Evolutionary conservation across 2,797 vertebrate species (phyloP), one percentile per base, ranked within the genome.

Genomic region (Eulemur albifrons): DNA sequence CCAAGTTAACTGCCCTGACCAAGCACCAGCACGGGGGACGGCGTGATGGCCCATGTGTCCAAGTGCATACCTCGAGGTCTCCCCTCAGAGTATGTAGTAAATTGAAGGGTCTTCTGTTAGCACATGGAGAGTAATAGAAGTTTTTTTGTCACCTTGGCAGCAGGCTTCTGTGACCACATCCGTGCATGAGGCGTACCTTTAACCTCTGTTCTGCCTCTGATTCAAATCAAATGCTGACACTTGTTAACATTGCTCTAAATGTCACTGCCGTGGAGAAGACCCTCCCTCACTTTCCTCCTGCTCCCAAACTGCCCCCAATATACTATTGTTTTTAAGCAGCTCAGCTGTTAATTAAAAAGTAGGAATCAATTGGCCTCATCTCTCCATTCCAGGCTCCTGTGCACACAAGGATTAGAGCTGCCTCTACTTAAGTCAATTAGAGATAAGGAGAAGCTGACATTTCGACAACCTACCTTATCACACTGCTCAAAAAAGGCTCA

Each of bases 361-460:
- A 96, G 98, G 96, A 98, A 98, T 98, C 98, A 98, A 98, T 98
- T 98, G 98, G 96, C 98, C 98, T 98, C 98, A 98, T 98, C 98
- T 98, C 97, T 96, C 97, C 97, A 97, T 98, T 96, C 98, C 98
- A 97, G 98, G 98, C 98, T 98, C 96, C 98, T 98, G 98, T 97
- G 98, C 98, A 98, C 98, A 98, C 98, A 97, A 93, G 98, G 98
- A 98, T 99, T 98, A 99, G 98, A 98, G 98, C 40, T 91, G 94
- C 98, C 97, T 97, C 98, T 98, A 98, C 98, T 98, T 98, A 98
- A 99, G 98, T 98, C 98, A 98, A 98, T 99, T 98, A 98, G 98
- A 98, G 98, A 99, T 98, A 98, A 99, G 98, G 98, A 94, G 98
- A 98, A 97, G 98, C 98, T 98, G 98, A 98, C 98, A 98, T 98